Evolutionary conservation across 2,888 invertebrate species (phyloP), one percentile per base, ranked within the genome.

Genomic region (Branchinecta sandiegonensis): DNA sequence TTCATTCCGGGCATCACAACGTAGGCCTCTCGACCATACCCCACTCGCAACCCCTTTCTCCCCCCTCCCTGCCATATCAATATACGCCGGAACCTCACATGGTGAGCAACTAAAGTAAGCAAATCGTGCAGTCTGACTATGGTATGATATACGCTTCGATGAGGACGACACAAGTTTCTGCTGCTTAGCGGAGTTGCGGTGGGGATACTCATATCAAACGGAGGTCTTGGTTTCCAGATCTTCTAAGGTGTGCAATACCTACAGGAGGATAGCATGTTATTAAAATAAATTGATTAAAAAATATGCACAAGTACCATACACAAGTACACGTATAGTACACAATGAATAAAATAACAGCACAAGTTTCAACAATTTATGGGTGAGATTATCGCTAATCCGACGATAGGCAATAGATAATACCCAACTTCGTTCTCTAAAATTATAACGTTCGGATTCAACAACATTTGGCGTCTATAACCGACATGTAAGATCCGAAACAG

Each of bases 131-230:
- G 63, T 56, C 23, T 56, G 63, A 23, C 63, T 56, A 56, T 23
- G 23, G 23, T n/a, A 56, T 8, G 23, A 17, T 56, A n/a, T 56
- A 8, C 23, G n/a, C 63, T 17, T 17, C n/a, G 23, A 56, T 17
- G n/a, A 17, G 14, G 63, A 23, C 63, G 10, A 23, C n/a, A 10
- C n/a, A n/a, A 17, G 63, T 17, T 56, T n/a, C n/a, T n/a, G 9
- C 63, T 56, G n/a, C 63, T n/a, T 9, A 17, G 63, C n/a, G 63
- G 63, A 56, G 63, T 56, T 56, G 63, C 63, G 63, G 10, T 56
- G 63, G 63, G 63, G 63, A 23, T 56, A 56, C 63, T 56, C 63
- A 56, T 56, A 56, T 56, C 63, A 56, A 56, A 56, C 63, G 63
- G 63, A 23, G n/a, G n/a, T n/a, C n/a, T 23, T n/a, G 10, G 63